Evolutionary conservation across 2,888 invertebrate genomes (phyloP).

Genomic region (Rhodophaea formosa): DNA sequence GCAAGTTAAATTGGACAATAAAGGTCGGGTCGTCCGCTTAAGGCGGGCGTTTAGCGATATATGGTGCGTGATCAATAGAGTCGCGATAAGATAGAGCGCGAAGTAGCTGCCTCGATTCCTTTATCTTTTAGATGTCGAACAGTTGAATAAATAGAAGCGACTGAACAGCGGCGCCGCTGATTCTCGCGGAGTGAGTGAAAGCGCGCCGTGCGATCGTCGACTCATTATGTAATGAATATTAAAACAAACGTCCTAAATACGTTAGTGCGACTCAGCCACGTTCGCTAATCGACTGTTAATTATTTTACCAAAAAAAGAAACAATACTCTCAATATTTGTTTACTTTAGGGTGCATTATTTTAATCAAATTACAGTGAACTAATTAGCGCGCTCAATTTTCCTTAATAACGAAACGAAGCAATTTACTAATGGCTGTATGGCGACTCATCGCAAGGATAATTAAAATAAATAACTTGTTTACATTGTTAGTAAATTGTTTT

Average conservation of each 20-base stretch:
- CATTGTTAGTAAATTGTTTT: background rate
- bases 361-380: conserved; percentile 3
- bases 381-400: conserved; percentile 2
- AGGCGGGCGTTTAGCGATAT: conserved; percentile 74
- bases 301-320: too few relatives aligned
- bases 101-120: conserved; percentile 62
- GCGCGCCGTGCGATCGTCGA: conserved; percentile 60
- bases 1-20: conserved; percentile 74
- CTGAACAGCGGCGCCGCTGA: conserved; percentile 71
- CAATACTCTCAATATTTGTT: background rate
- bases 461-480: conserved; percentile 8
- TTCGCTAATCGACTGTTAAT: conserved; percentile 38
- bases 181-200: conserved; percentile 75
- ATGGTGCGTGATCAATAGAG: conserved; percentile 77
- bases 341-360: background rate
- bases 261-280: conserved; percentile 47
- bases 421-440: conserved; percentile 4
- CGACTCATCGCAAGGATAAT: conserved; percentile 7
- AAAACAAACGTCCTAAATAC: conserved; percentile 72
- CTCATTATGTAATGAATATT: conserved; percentile 78
- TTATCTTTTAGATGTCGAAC: conserved; percentile 75
- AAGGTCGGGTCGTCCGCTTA: conserved; percentile 73
- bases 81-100: conserved; percentile 73
- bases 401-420: conserved; percentile 6
- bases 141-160: conserved; percentile 76